phyloP scores from a whole-genome alignment of 2,113 vertebrate genomes.

The Carassius carassius region DNA sequence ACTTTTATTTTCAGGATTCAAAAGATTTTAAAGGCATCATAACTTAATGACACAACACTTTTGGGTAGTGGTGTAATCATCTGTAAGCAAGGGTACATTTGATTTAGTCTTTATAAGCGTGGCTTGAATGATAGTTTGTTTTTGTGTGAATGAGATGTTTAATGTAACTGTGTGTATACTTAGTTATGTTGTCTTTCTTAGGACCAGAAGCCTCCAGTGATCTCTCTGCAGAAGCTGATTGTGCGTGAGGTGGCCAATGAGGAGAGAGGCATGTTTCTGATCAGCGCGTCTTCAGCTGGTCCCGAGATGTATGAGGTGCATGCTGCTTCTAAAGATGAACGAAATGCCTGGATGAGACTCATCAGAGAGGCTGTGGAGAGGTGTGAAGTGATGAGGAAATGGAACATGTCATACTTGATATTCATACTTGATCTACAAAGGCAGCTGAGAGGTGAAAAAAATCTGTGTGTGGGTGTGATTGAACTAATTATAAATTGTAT shows the following conservation, averaged over 20 bases:
- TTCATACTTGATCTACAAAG: no score
- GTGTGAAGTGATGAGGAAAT: slow-evolving; percentile 65
- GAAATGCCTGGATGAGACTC: slow-evolving; percentile 92
- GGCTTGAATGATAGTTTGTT: no score
- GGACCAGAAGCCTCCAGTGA: slow-evolving; percentile 95
- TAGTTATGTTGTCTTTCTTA: slow-evolving; percentile 56
- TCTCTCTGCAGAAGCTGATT: slow-evolving; percentile 92
- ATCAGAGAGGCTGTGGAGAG: slow-evolving; percentile 93
- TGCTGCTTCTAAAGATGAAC: slow-evolving; percentile 87
- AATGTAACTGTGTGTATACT: no score
- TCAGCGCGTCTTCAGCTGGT: slow-evolving; percentile 88
- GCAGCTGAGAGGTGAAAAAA: not conserved
- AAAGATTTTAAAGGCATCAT: no score
- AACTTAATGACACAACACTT: not conserved
- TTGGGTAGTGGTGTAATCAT: not conserved
- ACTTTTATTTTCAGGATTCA: not conserved
- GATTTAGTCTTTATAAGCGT: not conserved
- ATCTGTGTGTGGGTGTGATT: not conserved
- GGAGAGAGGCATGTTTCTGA: slow-evolving; percentile 95
- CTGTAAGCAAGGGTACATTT: not conserved
- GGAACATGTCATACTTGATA: not conserved
- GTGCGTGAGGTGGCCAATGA: slow-evolving; percentile 96
- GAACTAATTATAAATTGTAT: not conserved
- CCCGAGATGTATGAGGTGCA: slow-evolving; percentile 98
- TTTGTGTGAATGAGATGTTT: no score